Evolutionary conservation across 2,113 vertebrate genomes (phyloP), one percentile per base, ranked within the genome.

Genomic region (Suricata suricatta): DNA sequence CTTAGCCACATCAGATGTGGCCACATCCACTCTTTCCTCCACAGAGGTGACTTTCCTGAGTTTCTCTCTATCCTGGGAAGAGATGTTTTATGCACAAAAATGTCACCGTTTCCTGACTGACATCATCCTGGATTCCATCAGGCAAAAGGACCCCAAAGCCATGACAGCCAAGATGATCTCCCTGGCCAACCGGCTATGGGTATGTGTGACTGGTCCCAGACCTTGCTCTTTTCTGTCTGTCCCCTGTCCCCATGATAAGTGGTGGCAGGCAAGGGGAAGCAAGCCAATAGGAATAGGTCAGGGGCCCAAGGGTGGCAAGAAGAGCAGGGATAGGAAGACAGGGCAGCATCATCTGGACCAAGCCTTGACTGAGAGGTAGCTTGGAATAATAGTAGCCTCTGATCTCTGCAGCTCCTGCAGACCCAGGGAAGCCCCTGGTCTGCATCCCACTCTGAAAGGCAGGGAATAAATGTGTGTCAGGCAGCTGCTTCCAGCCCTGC

Each of bases 21-120:
- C 63, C 38, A 85, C 47, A 90, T 12, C 44, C 16, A 66, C 66
- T 63, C 35, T 93, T 33, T 97, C 47, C 44, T 94, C 87, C 93
- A 69, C 85, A 99, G 98, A 98, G 33, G 93, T 96, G 6, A 97
- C 96, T 83, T 99, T 98, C 84, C 96, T 98, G 47, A 98, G 97
- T 88, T 98, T 99, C 95, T 98, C 98, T 72, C 80, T 98, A 92
- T 98, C 97, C 3, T 98, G 96, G n/a, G 98, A 98, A 86, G 98
- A 99, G 97, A 99, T 98, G 96, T 98, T 98, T 86, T 99, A 98
- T 0, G 97, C 98, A 50, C 97, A 98, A 52, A 98, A 98, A 95
- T 98, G 99, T 85, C 98, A 98, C 94, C 52, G 80, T 21, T 98
- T 99, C 95, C 98, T 98, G 95, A 98, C 98, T 0, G 98, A 98